Percentiles rank a stretch among this genome's conserved stretches.
phyloP scores from a whole-genome alignment of 2,113 vertebrate genomes.

The Gambusia affinis region DNA sequence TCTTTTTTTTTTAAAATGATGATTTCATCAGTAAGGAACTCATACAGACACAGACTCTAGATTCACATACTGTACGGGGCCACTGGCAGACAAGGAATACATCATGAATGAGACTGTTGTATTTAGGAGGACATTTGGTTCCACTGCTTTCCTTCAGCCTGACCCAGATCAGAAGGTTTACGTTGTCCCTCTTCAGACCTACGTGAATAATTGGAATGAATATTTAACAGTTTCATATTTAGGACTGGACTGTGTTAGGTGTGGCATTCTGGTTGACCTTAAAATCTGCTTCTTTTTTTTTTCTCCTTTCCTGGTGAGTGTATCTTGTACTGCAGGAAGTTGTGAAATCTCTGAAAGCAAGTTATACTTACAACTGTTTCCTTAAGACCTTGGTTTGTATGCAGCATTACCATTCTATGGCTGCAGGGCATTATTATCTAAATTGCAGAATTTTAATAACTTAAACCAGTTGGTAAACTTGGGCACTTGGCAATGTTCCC shows the following conservation, averaged over 20 bases:
- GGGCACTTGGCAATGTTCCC: background rate
- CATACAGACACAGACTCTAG: constrained; percentile 49
- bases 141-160: constrained; percentile 51
- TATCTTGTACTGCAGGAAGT: background rate
- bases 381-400: background rate
- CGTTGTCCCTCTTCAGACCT: constrained; percentile 46
- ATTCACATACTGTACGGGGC: constrained; percentile 53
- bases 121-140: constrained; percentile 59
- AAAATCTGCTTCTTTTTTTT: background rate
- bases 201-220: constrained; percentile 40
- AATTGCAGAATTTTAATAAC: background rate
- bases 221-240: constrained; percentile 37
- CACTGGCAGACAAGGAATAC: constrained; percentile 59
- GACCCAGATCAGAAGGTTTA: constrained; percentile 65
- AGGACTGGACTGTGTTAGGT: background rate
- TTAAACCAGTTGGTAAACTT: background rate
- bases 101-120: constrained; percentile 69
- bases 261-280: background rate
- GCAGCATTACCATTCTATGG: background rate
- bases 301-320: background rate
- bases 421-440: background rate
- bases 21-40: constrained; percentile 78
- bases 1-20: constrained; percentile 66
- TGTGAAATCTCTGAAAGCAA: background rate
- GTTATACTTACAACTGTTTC: background rate